Conservation (phyloP, 2,113 vertebrate genomes). For the Thunnus thynnus region DNA sequence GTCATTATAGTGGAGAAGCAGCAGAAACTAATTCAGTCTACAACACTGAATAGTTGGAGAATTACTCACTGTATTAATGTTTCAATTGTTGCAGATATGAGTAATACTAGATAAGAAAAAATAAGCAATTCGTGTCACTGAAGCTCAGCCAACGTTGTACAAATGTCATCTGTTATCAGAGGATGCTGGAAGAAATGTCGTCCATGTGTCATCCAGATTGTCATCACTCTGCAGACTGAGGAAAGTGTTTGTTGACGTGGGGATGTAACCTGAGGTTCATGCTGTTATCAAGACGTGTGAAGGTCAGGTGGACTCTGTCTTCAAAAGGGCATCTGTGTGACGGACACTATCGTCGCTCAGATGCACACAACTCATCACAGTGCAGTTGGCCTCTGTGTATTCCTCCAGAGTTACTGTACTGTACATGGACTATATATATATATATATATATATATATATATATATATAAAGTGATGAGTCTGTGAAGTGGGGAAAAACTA, state of each 20-base stretch:
- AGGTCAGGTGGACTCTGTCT: constrained; percentile 33
- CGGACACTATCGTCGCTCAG: neutral
- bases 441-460: no score
- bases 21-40: neutral
- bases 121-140: neutral
- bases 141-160: neutral
- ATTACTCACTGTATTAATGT: neutral
- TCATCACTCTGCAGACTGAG: constrained; percentile 19
- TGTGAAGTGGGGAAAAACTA: no score
- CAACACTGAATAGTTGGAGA: neutral
- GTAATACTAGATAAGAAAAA: neutral
- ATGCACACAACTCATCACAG: neutral
- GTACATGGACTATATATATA: no score
- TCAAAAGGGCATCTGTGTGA: constrained; percentile 31
- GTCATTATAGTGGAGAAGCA: no score
- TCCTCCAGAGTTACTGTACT: no score
- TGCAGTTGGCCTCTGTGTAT: no score
- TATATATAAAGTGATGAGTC: no score
- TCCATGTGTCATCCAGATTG: constrained; percentile 41
- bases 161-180: constrained; percentile 72
- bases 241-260: neutral
- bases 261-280: neutral
- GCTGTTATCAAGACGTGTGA: constrained; percentile 45
- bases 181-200: constrained; percentile 29
- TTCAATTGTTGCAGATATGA: neutral